A percentile compares a stretch with the other conserved stretches of the same genome.
Conservation (phyloP, 2,113 vertebrate genomes). For the Carassius auratus region DNA sequence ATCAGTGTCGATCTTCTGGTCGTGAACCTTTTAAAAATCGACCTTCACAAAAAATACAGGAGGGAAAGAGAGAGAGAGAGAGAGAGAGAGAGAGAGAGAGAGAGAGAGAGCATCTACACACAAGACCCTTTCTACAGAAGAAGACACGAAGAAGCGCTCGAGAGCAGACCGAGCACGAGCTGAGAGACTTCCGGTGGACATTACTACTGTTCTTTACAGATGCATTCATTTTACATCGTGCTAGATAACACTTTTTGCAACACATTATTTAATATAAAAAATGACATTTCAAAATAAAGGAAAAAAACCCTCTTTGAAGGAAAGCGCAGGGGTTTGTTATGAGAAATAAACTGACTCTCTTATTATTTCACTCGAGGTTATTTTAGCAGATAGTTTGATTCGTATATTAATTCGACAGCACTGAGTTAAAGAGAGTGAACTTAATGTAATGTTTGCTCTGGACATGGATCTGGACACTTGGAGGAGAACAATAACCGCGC, state of each 20-base stretch:
- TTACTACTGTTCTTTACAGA: neutral
- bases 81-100: neutral
- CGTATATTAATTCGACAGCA: too few species aligned
- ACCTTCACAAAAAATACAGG: slow-evolving; percentile 84
- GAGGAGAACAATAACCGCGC: too few species aligned
- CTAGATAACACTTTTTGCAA: neutral
- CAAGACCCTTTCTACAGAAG: neutral
- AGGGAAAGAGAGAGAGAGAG: neutral
- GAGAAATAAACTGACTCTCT: too few species aligned
- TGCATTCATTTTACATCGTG: neutral
- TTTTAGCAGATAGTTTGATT: too few species aligned
- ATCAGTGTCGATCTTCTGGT: slow-evolving; percentile 90
- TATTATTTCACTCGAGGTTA: neutral
- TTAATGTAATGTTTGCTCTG: neutral
- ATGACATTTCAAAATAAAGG: neutral
- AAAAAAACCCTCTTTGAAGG: neutral
- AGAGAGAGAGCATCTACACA: neutral
- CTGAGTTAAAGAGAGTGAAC: neutral
- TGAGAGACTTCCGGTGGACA: too few species aligned
- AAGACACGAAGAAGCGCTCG: neutral
- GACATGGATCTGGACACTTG: neutral
- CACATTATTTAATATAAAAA: neutral
- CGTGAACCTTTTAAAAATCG: slow-evolving; percentile 86
- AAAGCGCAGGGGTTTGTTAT: neutral
- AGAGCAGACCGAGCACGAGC: too few species aligned